Evolutionary conservation across 2,888 invertebrate species (phyloP).

Genomic region (Plagodis pulveraria): DNA sequence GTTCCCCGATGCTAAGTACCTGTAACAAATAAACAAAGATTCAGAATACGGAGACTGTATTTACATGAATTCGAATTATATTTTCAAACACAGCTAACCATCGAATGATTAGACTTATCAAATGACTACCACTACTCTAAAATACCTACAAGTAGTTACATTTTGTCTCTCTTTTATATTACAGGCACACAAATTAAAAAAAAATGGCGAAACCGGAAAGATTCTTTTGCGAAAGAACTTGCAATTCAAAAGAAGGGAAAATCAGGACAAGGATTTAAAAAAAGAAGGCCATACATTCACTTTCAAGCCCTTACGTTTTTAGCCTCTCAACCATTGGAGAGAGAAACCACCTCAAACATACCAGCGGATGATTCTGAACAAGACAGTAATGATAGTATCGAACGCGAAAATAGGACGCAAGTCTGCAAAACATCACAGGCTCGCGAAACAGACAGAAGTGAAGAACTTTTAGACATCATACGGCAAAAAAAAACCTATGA

Average conservation of each 20-base stretch:
- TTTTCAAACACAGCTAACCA: no score
- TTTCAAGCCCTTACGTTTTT: conserved; percentile 2
- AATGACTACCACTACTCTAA: background rate
- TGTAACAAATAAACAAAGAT: no score
- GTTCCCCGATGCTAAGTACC: no score
- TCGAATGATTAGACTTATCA: background rate
- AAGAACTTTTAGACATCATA: conserved; percentile 1
- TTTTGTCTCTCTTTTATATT: background rate
- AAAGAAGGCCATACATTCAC: conserved; percentile 3
- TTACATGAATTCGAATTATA: no score
- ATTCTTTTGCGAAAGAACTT: background rate
- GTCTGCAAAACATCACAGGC: no score
- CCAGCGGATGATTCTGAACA: conserved; percentile 1
- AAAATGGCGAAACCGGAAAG: background rate
- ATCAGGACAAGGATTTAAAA: background rate
- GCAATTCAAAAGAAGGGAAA: background rate
- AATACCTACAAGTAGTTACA: background rate
- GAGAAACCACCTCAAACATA: conserved; percentile 3
- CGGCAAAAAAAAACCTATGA: background rate
- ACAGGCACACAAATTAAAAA: background rate
- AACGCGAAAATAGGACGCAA: no score
- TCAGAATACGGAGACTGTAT: no score
- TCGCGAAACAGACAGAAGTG: background rate
- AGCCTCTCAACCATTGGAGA: background rate
- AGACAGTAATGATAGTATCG: background rate